phyloP scores from a whole-genome alignment of 2,888 invertebrate genomes.

The Scaptomyza caliginosa region DNA sequence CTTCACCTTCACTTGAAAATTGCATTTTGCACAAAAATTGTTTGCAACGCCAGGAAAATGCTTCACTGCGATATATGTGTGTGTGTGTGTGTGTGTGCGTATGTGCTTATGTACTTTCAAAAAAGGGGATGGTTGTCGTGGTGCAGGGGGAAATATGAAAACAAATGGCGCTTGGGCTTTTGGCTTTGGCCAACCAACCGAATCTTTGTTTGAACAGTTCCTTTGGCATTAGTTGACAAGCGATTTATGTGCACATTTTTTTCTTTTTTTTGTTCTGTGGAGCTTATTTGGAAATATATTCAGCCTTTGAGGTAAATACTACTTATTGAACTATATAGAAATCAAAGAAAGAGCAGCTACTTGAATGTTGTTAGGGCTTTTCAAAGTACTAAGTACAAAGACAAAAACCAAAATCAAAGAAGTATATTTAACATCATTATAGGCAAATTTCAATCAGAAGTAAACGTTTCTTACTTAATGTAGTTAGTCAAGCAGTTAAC shows the following conservation, averaged over 20 bases:
- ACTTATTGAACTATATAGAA: constrained; percentile 8
- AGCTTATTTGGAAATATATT: constrained; percentile 6
- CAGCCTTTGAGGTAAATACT: not conserved
- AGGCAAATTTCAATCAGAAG: too few relatives aligned
- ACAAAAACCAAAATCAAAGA: constrained; percentile 12
- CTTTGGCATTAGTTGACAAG: constrained; percentile 6
- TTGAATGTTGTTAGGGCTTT: constrained; percentile 1
- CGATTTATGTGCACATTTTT: constrained; percentile 44
- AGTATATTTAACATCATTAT: too few relatives aligned
- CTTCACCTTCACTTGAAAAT: constrained; percentile 68
- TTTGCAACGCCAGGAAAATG: constrained; percentile 50
- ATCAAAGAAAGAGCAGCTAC: not conserved
- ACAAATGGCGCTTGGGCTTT: constrained; percentile 68
- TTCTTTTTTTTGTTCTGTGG: not conserved
- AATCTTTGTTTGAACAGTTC: constrained; percentile 32
- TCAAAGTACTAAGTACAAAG: not conserved
- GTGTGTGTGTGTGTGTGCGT: not conserved
- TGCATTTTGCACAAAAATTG: constrained; percentile 69
- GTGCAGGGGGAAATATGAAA: constrained; percentile 60
- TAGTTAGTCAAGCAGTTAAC: too few relatives aligned
- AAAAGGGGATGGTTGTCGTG: not conserved
- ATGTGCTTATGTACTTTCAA: not conserved
- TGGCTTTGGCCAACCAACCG: constrained; percentile 49
- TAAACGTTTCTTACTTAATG: too few relatives aligned
- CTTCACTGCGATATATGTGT: constrained; percentile 6